phyloP scores from a whole-genome alignment of 2,888 invertebrate genomes.

The Erannis defoliaria region DNA sequence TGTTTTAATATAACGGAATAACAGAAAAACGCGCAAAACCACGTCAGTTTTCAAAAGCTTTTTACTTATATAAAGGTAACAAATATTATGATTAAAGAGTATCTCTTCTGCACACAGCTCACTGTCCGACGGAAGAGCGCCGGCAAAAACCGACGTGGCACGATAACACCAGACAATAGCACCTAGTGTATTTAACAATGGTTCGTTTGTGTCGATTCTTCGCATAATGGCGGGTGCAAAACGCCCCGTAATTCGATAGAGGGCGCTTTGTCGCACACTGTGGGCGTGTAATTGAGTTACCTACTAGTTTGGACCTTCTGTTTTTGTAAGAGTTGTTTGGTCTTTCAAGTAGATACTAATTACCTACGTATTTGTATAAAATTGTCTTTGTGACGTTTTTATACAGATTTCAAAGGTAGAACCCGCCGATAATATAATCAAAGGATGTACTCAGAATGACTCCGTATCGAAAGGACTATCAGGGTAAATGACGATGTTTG shows the following conservation, averaged over 20 bases:
- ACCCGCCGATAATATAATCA: no score
- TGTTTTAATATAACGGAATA: no score
- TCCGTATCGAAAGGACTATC: no score
- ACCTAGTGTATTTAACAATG: conserved; percentile 83
- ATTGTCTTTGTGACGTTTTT: background rate
- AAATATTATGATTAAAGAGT: background rate
- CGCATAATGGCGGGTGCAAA: conserved; percentile 81
- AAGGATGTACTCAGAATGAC: no score
- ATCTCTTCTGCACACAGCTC: conserved; percentile 61
- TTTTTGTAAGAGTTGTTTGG: conserved; percentile 58
- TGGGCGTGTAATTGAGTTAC: conserved; percentile 81
- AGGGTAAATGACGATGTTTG: no score
- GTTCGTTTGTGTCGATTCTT: conserved; percentile 85
- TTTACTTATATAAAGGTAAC: no score
- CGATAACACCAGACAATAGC: conserved; percentile 83
- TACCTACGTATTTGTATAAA: conserved; percentile 43
- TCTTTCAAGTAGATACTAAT: conserved; percentile 46
- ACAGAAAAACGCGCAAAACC: no score
- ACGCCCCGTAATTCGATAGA: conserved; percentile 81
- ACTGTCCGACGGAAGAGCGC: conserved; percentile 74
- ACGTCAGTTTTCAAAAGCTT: no score
- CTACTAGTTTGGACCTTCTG: conserved; percentile 66
- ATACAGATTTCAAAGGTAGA: background rate
- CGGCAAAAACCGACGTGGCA: conserved; percentile 80
- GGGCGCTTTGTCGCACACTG: conserved; percentile 77